These are phyloP conservation scores for Sinonovacula constricta DNA, from an alignment of 1,140 invertebrate species.

Conservation along the genomic window DNA sequence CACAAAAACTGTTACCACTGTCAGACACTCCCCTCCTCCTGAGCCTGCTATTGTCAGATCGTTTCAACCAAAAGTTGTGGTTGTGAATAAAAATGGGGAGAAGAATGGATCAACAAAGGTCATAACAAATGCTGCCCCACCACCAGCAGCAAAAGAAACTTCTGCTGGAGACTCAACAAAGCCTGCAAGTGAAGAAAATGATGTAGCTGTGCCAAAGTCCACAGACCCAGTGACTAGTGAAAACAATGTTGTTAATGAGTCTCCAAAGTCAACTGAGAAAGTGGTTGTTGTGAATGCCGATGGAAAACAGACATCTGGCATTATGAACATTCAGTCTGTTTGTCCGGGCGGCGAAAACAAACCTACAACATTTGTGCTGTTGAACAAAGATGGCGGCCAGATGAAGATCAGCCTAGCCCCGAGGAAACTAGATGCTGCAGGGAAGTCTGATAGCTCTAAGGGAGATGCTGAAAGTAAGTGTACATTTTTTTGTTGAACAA, in stretches of 20 bases:
- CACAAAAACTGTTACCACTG: slow-evolving; percentile 34
- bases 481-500: too few relatives aligned
- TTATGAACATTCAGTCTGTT: slow-evolving; percentile 63
- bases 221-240: slow-evolving; percentile 30
- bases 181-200: slow-evolving; percentile 14
- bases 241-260: not conserved
- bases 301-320: slow-evolving; percentile 53
- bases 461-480: slow-evolving; percentile 30
- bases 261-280: not conserved
- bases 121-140: too few relatives aligned
- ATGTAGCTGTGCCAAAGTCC: not conserved
- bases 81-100: slow-evolving; percentile 3
- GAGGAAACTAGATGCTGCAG: slow-evolving; percentile 45
- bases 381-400: slow-evolving; percentile 72
- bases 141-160: too few relatives aligned
- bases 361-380: slow-evolving; percentile 68
- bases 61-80: slow-evolving; percentile 39
- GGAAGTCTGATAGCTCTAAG: slow-evolving; percentile 46
- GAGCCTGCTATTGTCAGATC: slow-evolving; percentile 48
- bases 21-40: slow-evolving; percentile 15
- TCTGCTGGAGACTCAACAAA: slow-evolving; percentile 12
- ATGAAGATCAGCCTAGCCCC: slow-evolving; percentile 70
- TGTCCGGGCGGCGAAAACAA: slow-evolving; percentile 44
- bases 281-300: slow-evolving; percentile 41
- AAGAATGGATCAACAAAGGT: too few relatives aligned